phyloP scores from a whole-genome alignment of 2,888 invertebrate species.

The Emmelina monodactyla region DNA sequence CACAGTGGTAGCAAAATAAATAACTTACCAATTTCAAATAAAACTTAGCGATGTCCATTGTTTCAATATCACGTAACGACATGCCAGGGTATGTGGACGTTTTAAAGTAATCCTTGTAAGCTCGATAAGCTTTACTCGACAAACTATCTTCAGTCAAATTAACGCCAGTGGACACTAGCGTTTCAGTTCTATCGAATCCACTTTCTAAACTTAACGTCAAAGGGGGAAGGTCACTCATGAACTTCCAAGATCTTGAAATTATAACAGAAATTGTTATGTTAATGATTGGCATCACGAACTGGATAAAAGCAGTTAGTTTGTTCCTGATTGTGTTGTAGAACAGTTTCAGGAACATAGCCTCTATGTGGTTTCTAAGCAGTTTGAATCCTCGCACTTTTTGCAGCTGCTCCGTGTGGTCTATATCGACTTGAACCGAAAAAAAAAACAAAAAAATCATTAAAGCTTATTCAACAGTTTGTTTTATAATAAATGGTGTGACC shows the following conservation, averaged over 20 bases:
- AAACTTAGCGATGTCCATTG: constrained; percentile 35
- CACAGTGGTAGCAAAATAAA: too few species aligned
- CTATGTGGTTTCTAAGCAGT: constrained; percentile 46
- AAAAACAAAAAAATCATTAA: too few species aligned
- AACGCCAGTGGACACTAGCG: constrained; percentile 30
- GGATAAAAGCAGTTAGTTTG: constrained; percentile 45
- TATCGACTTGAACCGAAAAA: too few species aligned
- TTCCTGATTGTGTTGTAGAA: constrained; percentile 44
- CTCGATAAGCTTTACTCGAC: constrained; percentile 30
- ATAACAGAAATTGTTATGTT: constrained; percentile 49
- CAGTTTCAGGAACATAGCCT: constrained; percentile 53
- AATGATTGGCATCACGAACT: constrained; percentile 48
- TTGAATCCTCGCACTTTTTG: constrained; percentile 44
- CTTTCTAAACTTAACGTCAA: constrained; percentile 60
- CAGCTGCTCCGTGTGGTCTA: constrained; percentile 36
- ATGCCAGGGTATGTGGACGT: constrained; percentile 27
- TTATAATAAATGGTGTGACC: too few species aligned
- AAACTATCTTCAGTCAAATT: constrained; percentile 29
- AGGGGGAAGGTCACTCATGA: constrained; percentile 66
- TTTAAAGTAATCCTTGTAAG: constrained; percentile 44
- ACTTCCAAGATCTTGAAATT: constrained; percentile 53
- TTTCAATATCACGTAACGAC: constrained; percentile 37
- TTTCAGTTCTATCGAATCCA: constrained; percentile 39
- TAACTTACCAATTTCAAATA: constrained; percentile 51
- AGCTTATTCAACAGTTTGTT: too few species aligned